Evolutionary conservation across 2,113 vertebrate genomes (phyloP).

Genomic region (Monarcha castaneiventris): DNA sequence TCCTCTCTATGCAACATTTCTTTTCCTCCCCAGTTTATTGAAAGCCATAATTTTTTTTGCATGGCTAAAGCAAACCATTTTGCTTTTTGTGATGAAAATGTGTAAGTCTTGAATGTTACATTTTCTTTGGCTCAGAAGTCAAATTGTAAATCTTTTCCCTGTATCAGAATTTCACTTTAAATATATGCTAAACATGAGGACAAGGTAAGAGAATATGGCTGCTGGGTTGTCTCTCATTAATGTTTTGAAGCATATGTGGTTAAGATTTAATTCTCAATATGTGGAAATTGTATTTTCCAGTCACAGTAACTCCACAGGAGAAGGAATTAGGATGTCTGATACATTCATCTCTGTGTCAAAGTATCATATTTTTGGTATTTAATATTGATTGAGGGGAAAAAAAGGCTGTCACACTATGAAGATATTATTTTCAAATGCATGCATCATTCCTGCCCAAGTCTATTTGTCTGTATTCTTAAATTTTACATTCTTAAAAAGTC

Average conservation of each 20-base stretch:
- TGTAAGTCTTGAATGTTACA: neutral
- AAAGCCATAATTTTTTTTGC: neutral
- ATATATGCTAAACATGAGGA: neutral
- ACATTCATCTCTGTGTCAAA: neutral
- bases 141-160: neutral
- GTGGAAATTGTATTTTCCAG: neutral
- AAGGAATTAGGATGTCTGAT: neutral
- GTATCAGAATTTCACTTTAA: neutral
- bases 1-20: neutral
- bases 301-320: neutral
- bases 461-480: neutral
- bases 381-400: neutral
- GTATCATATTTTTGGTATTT: neutral
- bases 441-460: neutral
- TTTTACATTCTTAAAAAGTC: neutral
- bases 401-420: neutral
- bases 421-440: neutral
- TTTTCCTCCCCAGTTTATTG: neutral
- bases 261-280: neutral
- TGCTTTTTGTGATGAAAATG: neutral
- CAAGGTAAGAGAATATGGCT: neutral
- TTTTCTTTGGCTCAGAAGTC: neutral
- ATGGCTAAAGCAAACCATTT: neutral
- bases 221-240: neutral
- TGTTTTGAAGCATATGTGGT: neutral